Evolutionary conservation across 2,113 vertebrate genomes (phyloP).

Genomic region (Pedetes capensis): DNA sequence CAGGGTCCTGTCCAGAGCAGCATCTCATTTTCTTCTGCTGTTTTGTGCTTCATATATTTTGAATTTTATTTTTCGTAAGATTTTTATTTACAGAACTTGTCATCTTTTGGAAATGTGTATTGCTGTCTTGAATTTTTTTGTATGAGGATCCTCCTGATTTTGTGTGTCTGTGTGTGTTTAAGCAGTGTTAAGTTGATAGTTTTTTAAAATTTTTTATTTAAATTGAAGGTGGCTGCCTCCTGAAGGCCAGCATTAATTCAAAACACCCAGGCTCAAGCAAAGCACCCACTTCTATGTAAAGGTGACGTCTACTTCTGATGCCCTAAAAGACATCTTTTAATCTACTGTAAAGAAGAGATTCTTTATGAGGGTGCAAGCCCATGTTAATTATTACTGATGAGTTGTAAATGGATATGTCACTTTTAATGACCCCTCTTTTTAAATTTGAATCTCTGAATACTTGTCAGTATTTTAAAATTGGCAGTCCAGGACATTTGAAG

Average conservation of each 20-base stretch:
- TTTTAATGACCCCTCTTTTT: constrained; percentile 25
- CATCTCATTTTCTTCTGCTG: constrained; percentile 3
- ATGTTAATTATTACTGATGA: constrained; percentile 29
- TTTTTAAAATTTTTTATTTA: constrained; percentile 34
- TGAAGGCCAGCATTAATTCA: constrained; percentile 37
- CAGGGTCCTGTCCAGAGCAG: constrained; percentile 32
- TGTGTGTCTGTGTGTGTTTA: constrained; percentile 37
- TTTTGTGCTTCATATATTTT: constrained; percentile 59
- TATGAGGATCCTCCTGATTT: constrained; percentile 21
- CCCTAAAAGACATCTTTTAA: constrained; percentile 28
- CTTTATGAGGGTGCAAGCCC: constrained; percentile 17
- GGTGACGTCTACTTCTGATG: constrained; percentile 12
- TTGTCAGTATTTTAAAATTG: constrained; percentile 64
- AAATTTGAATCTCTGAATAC: constrained; percentile 53
- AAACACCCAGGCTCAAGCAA: constrained; percentile 17
- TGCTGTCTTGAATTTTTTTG: constrained; percentile 59
- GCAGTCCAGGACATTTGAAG: constrained; percentile 47
- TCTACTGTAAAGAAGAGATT: constrained; percentile 37
- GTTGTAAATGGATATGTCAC: constrained; percentile 3
- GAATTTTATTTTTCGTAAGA: constrained; percentile 60
- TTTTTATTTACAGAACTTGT: constrained; percentile 64
- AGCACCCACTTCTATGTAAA: not conserved
- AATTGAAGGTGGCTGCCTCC: constrained; percentile 29
- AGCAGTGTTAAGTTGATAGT: constrained; percentile 48
- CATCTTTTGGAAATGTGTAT: constrained; percentile 53